Evolutionary conservation across 2,888 invertebrate genomes (phyloP).

Genomic region (Dorcus hopei): DNA sequence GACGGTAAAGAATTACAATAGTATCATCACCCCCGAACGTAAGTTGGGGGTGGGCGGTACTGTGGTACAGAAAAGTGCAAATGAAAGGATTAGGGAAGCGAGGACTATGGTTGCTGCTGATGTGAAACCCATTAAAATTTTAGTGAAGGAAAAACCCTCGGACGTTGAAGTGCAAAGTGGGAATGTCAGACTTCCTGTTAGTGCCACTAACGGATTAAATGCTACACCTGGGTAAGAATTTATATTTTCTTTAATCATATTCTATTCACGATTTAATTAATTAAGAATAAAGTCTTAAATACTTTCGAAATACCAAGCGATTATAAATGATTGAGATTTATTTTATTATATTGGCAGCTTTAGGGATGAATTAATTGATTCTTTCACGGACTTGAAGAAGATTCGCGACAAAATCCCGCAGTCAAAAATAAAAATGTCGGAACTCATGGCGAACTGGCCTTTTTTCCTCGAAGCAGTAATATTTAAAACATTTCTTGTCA

Average conservation of each 20-base stretch:
- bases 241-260: not conserved
- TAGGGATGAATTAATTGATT: too few relatives aligned
- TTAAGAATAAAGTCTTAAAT: too few relatives aligned
- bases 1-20: constrained; percentile 32
- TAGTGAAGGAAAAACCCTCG: constrained; percentile 45
- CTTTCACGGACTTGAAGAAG: too few relatives aligned
- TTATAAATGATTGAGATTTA: too few relatives aligned
- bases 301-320: too few relatives aligned
- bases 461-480: too few relatives aligned
- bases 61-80: constrained; percentile 32
- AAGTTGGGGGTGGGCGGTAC: constrained; percentile 24
- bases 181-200: constrained; percentile 41
- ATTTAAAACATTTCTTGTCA: too few relatives aligned
- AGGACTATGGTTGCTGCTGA: constrained; percentile 44
- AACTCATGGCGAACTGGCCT: too few relatives aligned
- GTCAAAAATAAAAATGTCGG: too few relatives aligned
- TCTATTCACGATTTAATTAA: too few relatives aligned
- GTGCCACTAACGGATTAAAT: constrained; percentile 40
- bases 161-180: constrained; percentile 48
- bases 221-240: constrained; percentile 44
- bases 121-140: constrained; percentile 47
- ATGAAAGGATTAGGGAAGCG: constrained; percentile 40
- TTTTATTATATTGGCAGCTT: too few relatives aligned
- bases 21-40: constrained; percentile 34
- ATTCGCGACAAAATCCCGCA: too few relatives aligned